phyloP scores from a whole-genome alignment of 2,888 invertebrate genomes.

The Drosophila neutralis region DNA sequence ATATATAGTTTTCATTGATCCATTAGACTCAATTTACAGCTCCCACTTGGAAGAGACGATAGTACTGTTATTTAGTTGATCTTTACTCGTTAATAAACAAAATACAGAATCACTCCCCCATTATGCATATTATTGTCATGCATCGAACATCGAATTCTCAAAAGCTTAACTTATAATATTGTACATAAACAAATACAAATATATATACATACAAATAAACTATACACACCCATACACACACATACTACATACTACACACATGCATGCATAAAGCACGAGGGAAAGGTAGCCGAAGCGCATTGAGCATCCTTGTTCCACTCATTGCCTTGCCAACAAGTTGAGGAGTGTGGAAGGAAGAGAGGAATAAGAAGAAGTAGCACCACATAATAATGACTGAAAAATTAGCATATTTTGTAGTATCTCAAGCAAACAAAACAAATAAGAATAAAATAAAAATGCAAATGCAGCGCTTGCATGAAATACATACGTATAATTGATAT shows the following conservation, averaged over 20 bases:
- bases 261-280: slow-evolving; percentile 12
- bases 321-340: slow-evolving; percentile 38
- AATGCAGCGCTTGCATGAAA: slow-evolving; percentile 56
- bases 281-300: slow-evolving; percentile 10
- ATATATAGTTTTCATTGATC: slow-evolving; percentile 15
- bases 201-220: slow-evolving; percentile 22
- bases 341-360: slow-evolving; percentile 9
- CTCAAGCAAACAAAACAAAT: slow-evolving; percentile 8
- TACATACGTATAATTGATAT: slow-evolving; percentile 12
- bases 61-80: slow-evolving; percentile 77
- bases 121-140: slow-evolving; percentile 4
- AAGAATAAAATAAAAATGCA: background rate
- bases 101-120: slow-evolving; percentile 8
- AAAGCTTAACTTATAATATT: slow-evolving; percentile 32
- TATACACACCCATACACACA: slow-evolving; percentile 21
- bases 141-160: slow-evolving; percentile 29
- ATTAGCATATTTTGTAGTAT: slow-evolving; percentile 68
- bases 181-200: slow-evolving; percentile 47
- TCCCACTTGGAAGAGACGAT: slow-evolving; percentile 32
- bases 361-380: slow-evolving; percentile 3
- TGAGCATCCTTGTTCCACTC: slow-evolving; percentile 12
- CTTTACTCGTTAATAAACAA: slow-evolving; percentile 44
- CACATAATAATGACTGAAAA: slow-evolving; percentile 74
- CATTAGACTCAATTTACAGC: slow-evolving; percentile 50
- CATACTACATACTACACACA: slow-evolving; percentile 7